phyloP scores from a whole-genome alignment of 2,888 invertebrate species.

The Nomada fucata region DNA sequence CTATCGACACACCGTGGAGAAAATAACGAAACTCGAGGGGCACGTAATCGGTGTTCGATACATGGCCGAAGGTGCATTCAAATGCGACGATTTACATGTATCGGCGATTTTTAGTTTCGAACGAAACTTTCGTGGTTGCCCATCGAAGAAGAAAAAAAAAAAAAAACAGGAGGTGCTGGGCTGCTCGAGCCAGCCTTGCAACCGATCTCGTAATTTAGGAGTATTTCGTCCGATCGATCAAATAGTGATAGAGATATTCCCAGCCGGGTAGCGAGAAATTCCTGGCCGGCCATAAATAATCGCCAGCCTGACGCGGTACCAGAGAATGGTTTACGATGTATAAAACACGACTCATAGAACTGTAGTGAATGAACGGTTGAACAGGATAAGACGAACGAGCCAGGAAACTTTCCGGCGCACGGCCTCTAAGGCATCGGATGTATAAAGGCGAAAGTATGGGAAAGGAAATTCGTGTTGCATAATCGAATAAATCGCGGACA shows the following conservation, averaged over 20 bases:
- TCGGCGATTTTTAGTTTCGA: constrained; percentile 10
- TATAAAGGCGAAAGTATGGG: background rate
- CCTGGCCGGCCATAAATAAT: constrained; percentile 61
- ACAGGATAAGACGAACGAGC: constrained; percentile 40
- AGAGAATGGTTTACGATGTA: constrained; percentile 52
- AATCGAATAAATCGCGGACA: background rate
- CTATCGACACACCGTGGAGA: background rate
- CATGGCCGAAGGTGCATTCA: constrained; percentile 8
- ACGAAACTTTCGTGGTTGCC: background rate
- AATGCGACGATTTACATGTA: constrained; percentile 18
- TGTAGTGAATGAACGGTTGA: constrained; percentile 7
- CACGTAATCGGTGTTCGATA: constrained; percentile 7
- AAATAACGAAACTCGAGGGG: background rate
- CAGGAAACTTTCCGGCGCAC: background rate
- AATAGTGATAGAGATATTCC: constrained; percentile 53
- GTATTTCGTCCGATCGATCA: constrained; percentile 45
- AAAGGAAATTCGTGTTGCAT: constrained; percentile 26
- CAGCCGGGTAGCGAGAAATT: constrained; percentile 20
- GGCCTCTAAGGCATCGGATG: constrained; percentile 4
- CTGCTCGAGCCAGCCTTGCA: constrained; percentile 13
- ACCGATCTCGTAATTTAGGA: constrained; percentile 29
- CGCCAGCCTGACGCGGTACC: constrained; percentile 6
- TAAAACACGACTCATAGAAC: constrained; percentile 50
- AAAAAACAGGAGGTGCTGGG: background rate
- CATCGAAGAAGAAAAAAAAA: background rate